Evolutionary conservation across 2,888 invertebrate species (phyloP).

Genomic region (Geophilus truncorum): DNA sequence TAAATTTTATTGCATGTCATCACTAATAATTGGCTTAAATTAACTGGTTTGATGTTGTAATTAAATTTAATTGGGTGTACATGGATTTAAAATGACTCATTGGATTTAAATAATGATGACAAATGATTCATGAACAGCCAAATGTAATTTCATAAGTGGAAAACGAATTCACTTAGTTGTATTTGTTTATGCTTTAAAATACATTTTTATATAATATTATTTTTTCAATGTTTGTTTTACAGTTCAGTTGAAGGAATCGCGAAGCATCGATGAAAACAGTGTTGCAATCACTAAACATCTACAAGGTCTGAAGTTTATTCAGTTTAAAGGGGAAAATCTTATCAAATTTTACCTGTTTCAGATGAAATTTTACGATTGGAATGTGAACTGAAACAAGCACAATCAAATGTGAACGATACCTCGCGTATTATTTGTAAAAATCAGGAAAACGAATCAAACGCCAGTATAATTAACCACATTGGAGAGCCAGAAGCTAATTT

Average conservation of each 20-base stretch:
- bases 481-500: slow-evolving; percentile 34
- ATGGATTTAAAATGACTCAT: too few species aligned
- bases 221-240: slow-evolving; percentile 38
- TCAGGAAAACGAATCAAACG: slow-evolving; percentile 2
- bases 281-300: slow-evolving; percentile 44
- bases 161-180: too few species aligned
- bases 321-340: too few species aligned
- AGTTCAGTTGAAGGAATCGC: slow-evolving; percentile 47
- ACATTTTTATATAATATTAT: too few species aligned
- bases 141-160: too few species aligned
- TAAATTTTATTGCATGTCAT: neutral
- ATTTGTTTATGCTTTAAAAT: too few species aligned
- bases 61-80: too few species aligned
- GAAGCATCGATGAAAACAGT: slow-evolving; percentile 45
- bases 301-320: slow-evolving; percentile 42
- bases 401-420: slow-evolving; percentile 37
- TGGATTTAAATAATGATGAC: too few species aligned
- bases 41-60: neutral
- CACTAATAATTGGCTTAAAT: neutral
- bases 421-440: slow-evolving; percentile 37
- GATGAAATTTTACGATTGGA: slow-evolving; percentile 40
- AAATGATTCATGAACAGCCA: too few species aligned
- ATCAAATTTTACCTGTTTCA: slow-evolving; percentile 28
- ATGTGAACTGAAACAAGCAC: slow-evolving; percentile 39
- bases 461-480: slow-evolving; percentile 34